Percentiles rank a stretch among this genome's conserved stretches.
These are phyloP conservation scores for Myiozetetes cayanensis DNA, from an alignment of 2,113 vertebrate species.

Conservation along the genomic window DNA sequence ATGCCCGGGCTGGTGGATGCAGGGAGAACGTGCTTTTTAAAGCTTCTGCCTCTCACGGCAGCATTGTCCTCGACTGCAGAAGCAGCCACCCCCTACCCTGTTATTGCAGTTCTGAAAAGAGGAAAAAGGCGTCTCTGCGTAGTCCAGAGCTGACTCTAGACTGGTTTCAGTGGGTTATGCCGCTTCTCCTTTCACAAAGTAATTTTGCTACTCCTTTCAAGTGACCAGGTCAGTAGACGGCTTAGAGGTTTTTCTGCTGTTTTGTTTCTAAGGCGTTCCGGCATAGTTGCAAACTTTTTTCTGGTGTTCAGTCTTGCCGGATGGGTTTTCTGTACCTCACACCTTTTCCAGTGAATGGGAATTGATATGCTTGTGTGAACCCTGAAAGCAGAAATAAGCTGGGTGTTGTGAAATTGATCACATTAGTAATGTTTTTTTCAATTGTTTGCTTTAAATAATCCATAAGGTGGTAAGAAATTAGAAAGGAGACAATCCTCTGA, in stretches of 20 bases:
- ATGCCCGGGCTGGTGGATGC: background rate
- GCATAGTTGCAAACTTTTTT: background rate
- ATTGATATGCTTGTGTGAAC: background rate
- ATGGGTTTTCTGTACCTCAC: background rate
- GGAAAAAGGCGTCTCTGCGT: background rate
- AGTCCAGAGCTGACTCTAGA: background rate
- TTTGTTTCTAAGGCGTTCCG: background rate
- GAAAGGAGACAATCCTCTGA: background rate
- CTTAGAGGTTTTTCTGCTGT: background rate
- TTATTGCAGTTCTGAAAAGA: background rate
- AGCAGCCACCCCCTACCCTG: background rate
- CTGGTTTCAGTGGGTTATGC: background rate
- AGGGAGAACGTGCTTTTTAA: background rate
- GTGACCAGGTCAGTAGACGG: background rate
- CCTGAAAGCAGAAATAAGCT: background rate
- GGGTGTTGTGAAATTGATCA: background rate
- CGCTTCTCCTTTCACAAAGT: background rate
- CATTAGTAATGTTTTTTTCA: background rate
- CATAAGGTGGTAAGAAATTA: background rate
- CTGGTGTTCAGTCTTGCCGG: fast-evolving
- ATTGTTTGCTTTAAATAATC: background rate
- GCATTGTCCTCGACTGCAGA: background rate
- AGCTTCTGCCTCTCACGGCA: background rate
- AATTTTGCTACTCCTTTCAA: background rate
- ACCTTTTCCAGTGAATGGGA: background rate